Percentiles rank a stretch among this genome's conserved stretches.
Conservation (phyloP, 2,113 vertebrate species). For the Charina bottae region DNA sequence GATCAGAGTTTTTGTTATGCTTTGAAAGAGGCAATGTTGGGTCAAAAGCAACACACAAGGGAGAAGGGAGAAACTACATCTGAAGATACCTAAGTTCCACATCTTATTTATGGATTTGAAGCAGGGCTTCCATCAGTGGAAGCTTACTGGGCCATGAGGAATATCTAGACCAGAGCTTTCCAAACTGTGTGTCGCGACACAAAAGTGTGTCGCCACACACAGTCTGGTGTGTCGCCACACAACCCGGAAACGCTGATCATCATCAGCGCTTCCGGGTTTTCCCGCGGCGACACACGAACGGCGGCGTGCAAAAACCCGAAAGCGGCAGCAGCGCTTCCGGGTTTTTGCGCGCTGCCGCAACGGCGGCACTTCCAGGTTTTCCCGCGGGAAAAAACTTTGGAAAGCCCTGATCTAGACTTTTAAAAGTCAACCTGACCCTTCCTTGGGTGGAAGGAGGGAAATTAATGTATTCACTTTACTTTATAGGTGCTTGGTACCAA, state of each 20-base stretch:
- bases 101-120: background rate
- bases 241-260: too few species aligned
- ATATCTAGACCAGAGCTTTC: background rate
- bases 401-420: background rate
- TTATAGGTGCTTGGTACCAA: constrained; percentile 2
- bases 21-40: constrained; percentile 22
- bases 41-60: constrained; percentile 8
- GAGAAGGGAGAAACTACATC: constrained; percentile 48
- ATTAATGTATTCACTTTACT: constrained; percentile 1
- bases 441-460: background rate
- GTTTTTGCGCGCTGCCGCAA: too few species aligned
- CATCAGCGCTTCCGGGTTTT: too few species aligned
- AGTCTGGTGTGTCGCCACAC: too few species aligned
- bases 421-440: background rate
- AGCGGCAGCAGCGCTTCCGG: too few species aligned
- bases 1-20: constrained; percentile 28
- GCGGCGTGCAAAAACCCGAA: too few species aligned
- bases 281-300: too few species aligned
- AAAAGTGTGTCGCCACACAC: too few species aligned
- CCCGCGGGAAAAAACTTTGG: too few species aligned
- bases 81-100: constrained; percentile 31
- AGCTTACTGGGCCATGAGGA: background rate
- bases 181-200: too few species aligned
- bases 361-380: too few species aligned
- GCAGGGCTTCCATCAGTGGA: fast-evolving